Evolutionary conservation across 2,113 vertebrate genomes (phyloP).

Genomic region (Romanogobio albipinnatus): DNA sequence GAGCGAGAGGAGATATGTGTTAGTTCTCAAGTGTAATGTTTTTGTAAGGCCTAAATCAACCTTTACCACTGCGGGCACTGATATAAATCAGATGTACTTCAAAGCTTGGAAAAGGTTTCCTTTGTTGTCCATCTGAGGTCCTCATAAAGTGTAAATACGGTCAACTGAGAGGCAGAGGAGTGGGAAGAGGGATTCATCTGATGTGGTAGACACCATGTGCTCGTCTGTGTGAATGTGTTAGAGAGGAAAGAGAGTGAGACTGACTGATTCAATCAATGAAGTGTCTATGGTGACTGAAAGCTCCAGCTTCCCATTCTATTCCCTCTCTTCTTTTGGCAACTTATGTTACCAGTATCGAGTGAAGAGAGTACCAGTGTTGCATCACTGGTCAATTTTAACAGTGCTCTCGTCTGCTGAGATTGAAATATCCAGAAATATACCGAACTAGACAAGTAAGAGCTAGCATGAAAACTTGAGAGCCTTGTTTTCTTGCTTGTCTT

Average conservation of each 20-base stretch:
- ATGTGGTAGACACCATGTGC: conserved; percentile 29
- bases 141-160: conserved; percentile 35
- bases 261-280: conserved; percentile 20
- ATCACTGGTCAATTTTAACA: conserved; percentile 19
- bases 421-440: not conserved
- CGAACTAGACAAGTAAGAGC: not conserved
- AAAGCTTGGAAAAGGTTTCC: conserved; percentile 21
- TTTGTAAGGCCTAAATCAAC: not conserved
- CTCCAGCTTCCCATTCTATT: conserved; percentile 8
- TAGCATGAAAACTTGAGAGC: not conserved
- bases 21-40: not conserved
- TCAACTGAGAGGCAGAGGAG: conserved; percentile 23
- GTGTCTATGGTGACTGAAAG: conserved; percentile 4
- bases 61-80: not conserved
- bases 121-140: conserved; percentile 29
- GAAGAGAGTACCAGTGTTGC: conserved; percentile 23
- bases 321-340: conserved; percentile 2
- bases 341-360: conserved; percentile 1
- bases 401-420: not conserved
- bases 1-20: not conserved
- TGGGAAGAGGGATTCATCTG: conserved; percentile 40
- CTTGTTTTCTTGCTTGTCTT: conserved; percentile 4
- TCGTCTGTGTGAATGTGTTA: not conserved
- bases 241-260: not conserved
- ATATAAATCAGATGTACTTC: conserved; percentile 33